Evolutionary conservation across 2,888 invertebrate species (phyloP).

Genomic region (Synergus gifuensis): DNA sequence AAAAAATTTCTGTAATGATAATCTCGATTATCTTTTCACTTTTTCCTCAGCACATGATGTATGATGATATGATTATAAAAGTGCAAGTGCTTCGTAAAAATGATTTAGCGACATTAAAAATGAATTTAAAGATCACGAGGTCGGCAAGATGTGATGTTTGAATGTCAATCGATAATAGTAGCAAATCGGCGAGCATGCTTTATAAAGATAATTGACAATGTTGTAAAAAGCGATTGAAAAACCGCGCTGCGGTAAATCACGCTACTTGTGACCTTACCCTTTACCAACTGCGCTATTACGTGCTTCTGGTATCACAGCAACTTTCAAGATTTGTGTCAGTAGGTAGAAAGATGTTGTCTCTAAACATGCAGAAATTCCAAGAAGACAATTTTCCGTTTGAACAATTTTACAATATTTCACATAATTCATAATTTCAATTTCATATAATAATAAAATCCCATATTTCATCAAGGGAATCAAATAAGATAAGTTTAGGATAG

Average conservation of each 20-base stretch:
- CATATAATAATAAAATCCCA: too few species aligned
- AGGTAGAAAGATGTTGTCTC: neutral
- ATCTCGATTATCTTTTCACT: too few species aligned
- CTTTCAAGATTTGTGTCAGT: neutral
- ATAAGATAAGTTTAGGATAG: neutral
- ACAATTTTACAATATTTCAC: too few species aligned
- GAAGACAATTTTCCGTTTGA: neutral
- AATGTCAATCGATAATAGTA: slow-evolving; percentile 36
- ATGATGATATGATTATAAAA: neutral
- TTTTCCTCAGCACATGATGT: too few species aligned
- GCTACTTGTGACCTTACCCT: slow-evolving; percentile 57
- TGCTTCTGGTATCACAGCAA: neutral
- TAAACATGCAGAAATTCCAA: neutral
- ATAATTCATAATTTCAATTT: too few species aligned
- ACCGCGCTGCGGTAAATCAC: slow-evolving; percentile 50
- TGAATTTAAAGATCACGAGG: slow-evolving; percentile 22
- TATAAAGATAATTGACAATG: slow-evolving; percentile 22
- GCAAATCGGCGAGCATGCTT: slow-evolving; percentile 23
- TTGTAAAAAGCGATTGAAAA: slow-evolving; percentile 43
- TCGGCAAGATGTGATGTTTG: slow-evolving; percentile 13
- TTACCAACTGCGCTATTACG: slow-evolving; percentile 42
- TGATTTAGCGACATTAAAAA: slow-evolving; percentile 3
- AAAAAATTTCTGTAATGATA: too few species aligned
- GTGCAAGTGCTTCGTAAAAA: neutral
- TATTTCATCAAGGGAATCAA: neutral